Evolutionary conservation across 1,140 invertebrate genomes (phyloP).

Genomic region (Steinernema feltiae): DNA sequence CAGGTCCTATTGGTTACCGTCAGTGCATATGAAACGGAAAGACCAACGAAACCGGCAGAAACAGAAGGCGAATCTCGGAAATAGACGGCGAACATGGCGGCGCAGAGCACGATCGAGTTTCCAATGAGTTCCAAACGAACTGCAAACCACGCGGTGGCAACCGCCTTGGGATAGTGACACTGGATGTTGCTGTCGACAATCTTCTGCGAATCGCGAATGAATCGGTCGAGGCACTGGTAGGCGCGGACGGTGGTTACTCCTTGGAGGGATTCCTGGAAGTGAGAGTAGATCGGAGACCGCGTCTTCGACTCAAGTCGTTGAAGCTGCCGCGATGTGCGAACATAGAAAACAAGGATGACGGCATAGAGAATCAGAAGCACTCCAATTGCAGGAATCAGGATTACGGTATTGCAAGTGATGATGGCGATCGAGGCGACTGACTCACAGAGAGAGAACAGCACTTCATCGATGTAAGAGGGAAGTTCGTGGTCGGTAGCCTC

Average conservation of each 20-base stretch:
- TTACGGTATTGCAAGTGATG: slow-evolving; percentile 55
- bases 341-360: slow-evolving; percentile 61
- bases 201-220: slow-evolving; percentile 56
- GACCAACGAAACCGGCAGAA: slow-evolving; percentile 72
- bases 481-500: slow-evolving; percentile 3
- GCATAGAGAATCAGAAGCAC: slow-evolving; percentile 58
- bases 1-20: slow-evolving; percentile 62
- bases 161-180: slow-evolving; percentile 59
- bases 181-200: slow-evolving; percentile 59
- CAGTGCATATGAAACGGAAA: slow-evolving; percentile 81
- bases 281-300: slow-evolving; percentile 63
- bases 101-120: slow-evolving; percentile 81
- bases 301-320: slow-evolving; percentile 62
- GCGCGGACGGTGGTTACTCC: slow-evolving; percentile 59
- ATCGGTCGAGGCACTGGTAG: slow-evolving; percentile 51
- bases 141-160: slow-evolving; percentile 69
- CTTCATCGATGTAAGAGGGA: neutral
- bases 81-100: slow-evolving; percentile 78
- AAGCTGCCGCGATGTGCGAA: slow-evolving; percentile 62
- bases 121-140: slow-evolving; percentile 84
- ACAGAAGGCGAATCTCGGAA: slow-evolving; percentile 63
- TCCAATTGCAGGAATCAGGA: slow-evolving; percentile 55
- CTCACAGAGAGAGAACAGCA: neutral
- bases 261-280: slow-evolving; percentile 62
- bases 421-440: slow-evolving; percentile 52